A percentile compares a stretch with the other conserved stretches of the same genome.
Conservation (phyloP, 2,113 vertebrate species). For the Strix aluco region DNA sequence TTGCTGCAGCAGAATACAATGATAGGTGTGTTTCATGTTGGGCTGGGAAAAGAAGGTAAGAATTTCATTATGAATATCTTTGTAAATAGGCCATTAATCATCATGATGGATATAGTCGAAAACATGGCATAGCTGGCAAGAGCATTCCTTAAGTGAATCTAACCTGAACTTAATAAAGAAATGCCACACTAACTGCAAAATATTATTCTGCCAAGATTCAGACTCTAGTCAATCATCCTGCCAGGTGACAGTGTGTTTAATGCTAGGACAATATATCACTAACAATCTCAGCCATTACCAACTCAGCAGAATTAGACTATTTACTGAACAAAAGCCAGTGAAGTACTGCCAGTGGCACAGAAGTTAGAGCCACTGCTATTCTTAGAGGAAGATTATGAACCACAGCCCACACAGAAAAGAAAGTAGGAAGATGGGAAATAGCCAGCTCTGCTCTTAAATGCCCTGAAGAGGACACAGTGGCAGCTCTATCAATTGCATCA, state of each 20-base stretch:
- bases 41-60: slow-evolving; percentile 28
- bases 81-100: slow-evolving; percentile 60
- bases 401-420: not conserved
- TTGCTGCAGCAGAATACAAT: not conserved
- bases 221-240: slow-evolving; percentile 53
- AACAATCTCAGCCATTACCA: slow-evolving; percentile 36
- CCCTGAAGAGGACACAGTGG: not conserved
- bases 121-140: slow-evolving; percentile 48
- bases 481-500: not conserved
- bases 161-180: slow-evolving; percentile 67
- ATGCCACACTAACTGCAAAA: slow-evolving; percentile 48
- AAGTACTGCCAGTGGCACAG: not conserved
- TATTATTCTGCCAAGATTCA: slow-evolving; percentile 35
- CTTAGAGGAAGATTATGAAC: not conserved
- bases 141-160: slow-evolving; percentile 48
- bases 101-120: slow-evolving; percentile 19
- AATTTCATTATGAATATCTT: slow-evolving; percentile 59
- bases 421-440: not conserved
- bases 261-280: slow-evolving; percentile 52
- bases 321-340: slow-evolving; percentile 29
- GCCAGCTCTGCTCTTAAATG: not conserved
- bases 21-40: slow-evolving; percentile 46
- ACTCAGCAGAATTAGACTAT: slow-evolving; percentile 32
- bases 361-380: not conserved
- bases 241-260: slow-evolving; percentile 38